Evolutionary conservation across 2,797 vertebrate species (phyloP), one percentile per base, ranked within the genome.

Genomic region (Intellagama lesueurii): DNA sequence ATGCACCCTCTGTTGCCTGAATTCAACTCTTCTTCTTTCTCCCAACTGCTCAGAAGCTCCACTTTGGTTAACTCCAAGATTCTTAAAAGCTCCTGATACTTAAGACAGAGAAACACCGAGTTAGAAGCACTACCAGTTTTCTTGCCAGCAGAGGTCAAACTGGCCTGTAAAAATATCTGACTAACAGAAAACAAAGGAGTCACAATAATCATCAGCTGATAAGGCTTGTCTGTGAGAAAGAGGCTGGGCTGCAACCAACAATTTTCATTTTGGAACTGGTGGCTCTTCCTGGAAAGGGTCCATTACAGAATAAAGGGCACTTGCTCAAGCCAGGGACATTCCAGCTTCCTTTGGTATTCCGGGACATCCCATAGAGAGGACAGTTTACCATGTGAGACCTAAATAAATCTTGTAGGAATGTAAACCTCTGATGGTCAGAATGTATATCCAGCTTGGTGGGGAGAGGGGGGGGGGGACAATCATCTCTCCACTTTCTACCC

Each of bases 241-340:
- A 52, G 86, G 68, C 72, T 89, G 81, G 68, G 35, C 64, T 87
- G 64, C 56, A 87, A 30, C 28, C 32, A n/a, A 75, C 40, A 22
- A 3, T 0, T 68, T 64, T 92, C 32, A 19, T 49, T 81, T 0
- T 35, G 32, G 88, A 72, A 72, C 16, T 16, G 69, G 28, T 86
- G 68, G 66, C 73, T 90, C 86, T 32, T 78, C 76, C 79, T 91
- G 86, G 90, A 86, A 87, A 52, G 87, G 56, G 12, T 91, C 85
- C 17, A 49, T 7, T 1, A 40, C 8, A 2, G 93, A 87, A 87
- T 49, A 91, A 91, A 93, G 90, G 91, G 83, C 92, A 91, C 12
- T 0, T 66, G 52, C 19, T 79, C 0, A 14, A 0, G 5, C 87
- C 93, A 93, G 75, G 83, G 79, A 91, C 92, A 87, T 92, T 93